Evolutionary conservation across 2,888 invertebrate species (phyloP).

Genomic region (Alloplasta piceator): DNA sequence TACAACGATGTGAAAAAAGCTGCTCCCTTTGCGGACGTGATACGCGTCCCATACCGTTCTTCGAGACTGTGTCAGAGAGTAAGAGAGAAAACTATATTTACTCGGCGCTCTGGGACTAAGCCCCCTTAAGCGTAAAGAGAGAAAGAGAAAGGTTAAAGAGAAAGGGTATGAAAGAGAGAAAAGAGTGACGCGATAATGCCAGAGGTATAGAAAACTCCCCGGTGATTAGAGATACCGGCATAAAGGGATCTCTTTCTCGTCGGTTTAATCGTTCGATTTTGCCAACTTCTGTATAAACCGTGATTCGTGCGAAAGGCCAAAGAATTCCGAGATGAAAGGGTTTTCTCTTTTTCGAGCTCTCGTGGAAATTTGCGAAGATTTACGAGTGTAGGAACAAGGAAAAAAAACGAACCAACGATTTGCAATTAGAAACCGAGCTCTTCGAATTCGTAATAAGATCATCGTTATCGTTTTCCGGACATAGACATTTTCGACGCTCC

Average conservation of each 20-base stretch:
- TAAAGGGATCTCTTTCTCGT: constrained; percentile 42
- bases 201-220: constrained; percentile 1
- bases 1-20: constrained; percentile 20
- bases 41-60: constrained; percentile 19
- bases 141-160: neutral
- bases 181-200: constrained; percentile 3
- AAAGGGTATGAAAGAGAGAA: constrained; percentile 24
- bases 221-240: constrained; percentile 52
- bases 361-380: constrained; percentile 21
- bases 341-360: no score
- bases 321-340: constrained; percentile 9
- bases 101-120: no score
- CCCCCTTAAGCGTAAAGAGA: no score
- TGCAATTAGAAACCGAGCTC: constrained; percentile 10
- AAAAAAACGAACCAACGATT: constrained; percentile 20
- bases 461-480: constrained; percentile 3
- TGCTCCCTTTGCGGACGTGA: constrained; percentile 54
- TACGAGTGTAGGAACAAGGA: neutral
- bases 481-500: constrained; percentile 3
- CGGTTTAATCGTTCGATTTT: constrained; percentile 53
- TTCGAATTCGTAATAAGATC: constrained; percentile 24
- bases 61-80: neutral
- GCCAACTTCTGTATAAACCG: constrained; percentile 12
- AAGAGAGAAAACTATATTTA: neutral
- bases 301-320: constrained; percentile 22